Base-by-base conservation (phyloP, 2,113 vertebrate genomes). In the Sceloporus tristichus region DNA sequence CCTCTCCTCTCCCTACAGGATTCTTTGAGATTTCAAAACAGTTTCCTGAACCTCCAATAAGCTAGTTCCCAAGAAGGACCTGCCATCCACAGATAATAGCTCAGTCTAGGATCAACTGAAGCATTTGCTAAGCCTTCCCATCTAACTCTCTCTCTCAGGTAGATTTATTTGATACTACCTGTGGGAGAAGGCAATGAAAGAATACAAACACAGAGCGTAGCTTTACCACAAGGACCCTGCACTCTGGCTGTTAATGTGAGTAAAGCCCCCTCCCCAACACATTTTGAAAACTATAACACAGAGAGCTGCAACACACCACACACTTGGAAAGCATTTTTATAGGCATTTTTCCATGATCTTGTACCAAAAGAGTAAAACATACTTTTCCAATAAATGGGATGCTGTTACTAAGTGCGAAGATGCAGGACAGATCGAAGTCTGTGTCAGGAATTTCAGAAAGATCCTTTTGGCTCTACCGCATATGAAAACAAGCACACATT, bases 1-100 rank as follows among this genome's bases (percentile, higher is more conserved):
- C 88, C 93, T 92, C 84, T 48, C 79, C 84, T 87, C 75, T 88
- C 76, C 94, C 93, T 91, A 89, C 16, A 89, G 66, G 81, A 91
- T 91, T 87, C 77, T 93, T 94, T 92, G 91, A 96, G 91, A 90
- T 88, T 91, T 89, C 85, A 59, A 83, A 93, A 94, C 0, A 0
- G 79, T 73, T 95, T 92, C 38, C 66, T 85, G 11, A 9, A 80
- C 85, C 29, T 92, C 82, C 2, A 21, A 84, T 79, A 68, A 91
- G 1, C 8, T 0, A 2, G 0, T 9, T 59, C 48, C 34, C 16
- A 13, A 88, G 71, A 77, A 65, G 25, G 21, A 11, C 62, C 89
- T 76, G 73, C 85, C 6, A 78, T 85, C 86, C 78, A 19, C 27
- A 76, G 14, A 10, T 77, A 75, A 78, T 3, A 59, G 71, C 59